A percentile compares a stretch with the other conserved stretches of the same genome.
Evolutionary conservation across 2,797 vertebrate species (phyloP).

Genomic region (Synaphobranchus kaupii): DNA sequence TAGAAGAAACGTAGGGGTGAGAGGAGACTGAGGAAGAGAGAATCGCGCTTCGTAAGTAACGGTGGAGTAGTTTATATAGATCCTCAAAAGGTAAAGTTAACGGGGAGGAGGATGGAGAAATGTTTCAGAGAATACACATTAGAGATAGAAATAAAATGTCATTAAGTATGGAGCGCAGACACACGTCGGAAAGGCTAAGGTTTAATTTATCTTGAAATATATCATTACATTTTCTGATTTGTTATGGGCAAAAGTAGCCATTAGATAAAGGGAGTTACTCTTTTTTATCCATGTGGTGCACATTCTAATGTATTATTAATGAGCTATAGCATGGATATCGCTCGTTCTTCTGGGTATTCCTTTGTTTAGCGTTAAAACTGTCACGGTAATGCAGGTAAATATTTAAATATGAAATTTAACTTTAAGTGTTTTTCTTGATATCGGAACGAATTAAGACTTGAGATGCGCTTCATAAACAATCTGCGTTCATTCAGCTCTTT

Average conservation of each 20-base stretch:
- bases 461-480: conserved; percentile 55
- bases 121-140: neutral
- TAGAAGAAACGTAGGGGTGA: neutral
- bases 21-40: neutral
- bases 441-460: conserved; percentile 27
- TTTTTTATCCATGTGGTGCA: conserved; percentile 11
- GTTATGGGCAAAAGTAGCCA: neutral
- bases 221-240: neutral
- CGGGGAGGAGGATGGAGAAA: neutral
- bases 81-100: conserved; percentile 20
- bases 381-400: neutral
- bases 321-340: neutral
- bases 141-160: neutral
- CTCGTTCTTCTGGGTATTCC: neutral
- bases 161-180: neutral
- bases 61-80: neutral
- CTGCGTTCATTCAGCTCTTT: conserved; percentile 72
- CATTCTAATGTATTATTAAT: conserved; percentile 17
- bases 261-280: neutral
- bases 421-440: conserved; percentile 3
- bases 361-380: neutral
- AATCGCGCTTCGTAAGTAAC: neutral
- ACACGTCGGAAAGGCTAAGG: neutral
- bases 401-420: neutral
- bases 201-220: neutral